These are phyloP conservation scores for Sebastes wilsoni DNA, from an alignment of 2,797 vertebrate genomes.

Conservation along the genomic window DNA sequence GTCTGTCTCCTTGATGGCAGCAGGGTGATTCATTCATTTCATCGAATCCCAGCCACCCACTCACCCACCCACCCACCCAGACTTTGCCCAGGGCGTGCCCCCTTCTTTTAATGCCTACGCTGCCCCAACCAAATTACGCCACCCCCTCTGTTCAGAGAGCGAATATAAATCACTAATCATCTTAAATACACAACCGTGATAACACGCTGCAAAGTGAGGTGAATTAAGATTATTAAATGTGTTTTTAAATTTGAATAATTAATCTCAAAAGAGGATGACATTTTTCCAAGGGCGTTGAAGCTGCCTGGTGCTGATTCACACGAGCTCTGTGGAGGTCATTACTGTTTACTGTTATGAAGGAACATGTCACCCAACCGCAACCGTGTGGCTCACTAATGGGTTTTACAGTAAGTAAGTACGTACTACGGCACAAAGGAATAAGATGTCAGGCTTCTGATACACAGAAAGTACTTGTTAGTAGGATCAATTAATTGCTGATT, in stretches of 20 bases:
- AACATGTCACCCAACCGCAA: background rate
- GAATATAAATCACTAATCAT: slow-evolving; percentile 17
- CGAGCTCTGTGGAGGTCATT: background rate
- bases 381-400: background rate
- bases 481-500: background rate
- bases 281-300: background rate
- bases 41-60: slow-evolving; percentile 34
- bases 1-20: slow-evolving; percentile 23
- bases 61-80: background rate
- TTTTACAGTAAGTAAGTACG: background rate
- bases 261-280: slow-evolving; percentile 9
- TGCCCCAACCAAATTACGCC: slow-evolving; percentile 6
- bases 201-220: slow-evolving; percentile 4
- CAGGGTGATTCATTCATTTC: slow-evolving; percentile 36
- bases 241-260: slow-evolving; percentile 41
- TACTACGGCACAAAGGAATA: background rate
- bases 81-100: slow-evolving; percentile 17
- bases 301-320: background rate
- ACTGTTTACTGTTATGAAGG: background rate
- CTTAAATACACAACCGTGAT: slow-evolving; percentile 13
- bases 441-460: background rate
- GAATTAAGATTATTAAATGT: slow-evolving; percentile 21
- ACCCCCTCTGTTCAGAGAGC: slow-evolving; percentile 29
- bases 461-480: background rate
- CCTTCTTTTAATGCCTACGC: slow-evolving; percentile 23